Base-by-base conservation (phyloP, 2,113 vertebrate species). In the Mastomys coucha region DNA sequence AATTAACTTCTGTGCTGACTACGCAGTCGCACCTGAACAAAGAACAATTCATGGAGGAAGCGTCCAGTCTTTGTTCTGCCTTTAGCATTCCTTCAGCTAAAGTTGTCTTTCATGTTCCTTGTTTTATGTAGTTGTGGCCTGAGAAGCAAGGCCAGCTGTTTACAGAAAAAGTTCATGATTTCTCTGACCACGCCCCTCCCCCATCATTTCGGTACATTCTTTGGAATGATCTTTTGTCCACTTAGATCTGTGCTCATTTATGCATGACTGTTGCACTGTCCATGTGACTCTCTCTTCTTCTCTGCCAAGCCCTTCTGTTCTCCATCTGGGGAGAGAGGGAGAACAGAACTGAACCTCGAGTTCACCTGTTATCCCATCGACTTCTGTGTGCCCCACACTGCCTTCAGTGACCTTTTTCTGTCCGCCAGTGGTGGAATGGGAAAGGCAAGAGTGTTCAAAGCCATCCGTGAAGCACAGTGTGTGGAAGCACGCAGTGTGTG, bases 311-410 rank as follows among this genome's bases (percentile, higher is more conserved):
- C 63, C 11, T 33, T 26, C 75, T 51, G 78, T 1, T 94, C 73
- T 22, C 17, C 95, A 95, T 95, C 95, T 96, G 0, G 86, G 65
- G 58, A 56, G 56, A 93, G 58, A 94, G 94, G 89, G 93, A 96
- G 97, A 97, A 77, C 28, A 56, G 96, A 96, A 90, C 96, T 97
- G 86, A 95, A 45, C 95, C 91, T 56, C 67, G 93, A 93, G 92
- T 87, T 94, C 85, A 95, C 81, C 97, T 98, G 91, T 78, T 94
- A 94, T 82, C 84, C 95, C 58, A 20, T 96, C 95, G 96, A 8
- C 76, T 77, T n/a, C 60, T 87, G 75, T 6, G 0, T 80, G 80
- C 77, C 67, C 19, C 86, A 2, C 58, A 69, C 45, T 19, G 97
- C 93, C 91, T 95, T 80, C 85, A 60, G 72, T 91, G 94, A 91